Conservation (phyloP, 2,113 vertebrate species). For the Hemicordylus capensis region DNA sequence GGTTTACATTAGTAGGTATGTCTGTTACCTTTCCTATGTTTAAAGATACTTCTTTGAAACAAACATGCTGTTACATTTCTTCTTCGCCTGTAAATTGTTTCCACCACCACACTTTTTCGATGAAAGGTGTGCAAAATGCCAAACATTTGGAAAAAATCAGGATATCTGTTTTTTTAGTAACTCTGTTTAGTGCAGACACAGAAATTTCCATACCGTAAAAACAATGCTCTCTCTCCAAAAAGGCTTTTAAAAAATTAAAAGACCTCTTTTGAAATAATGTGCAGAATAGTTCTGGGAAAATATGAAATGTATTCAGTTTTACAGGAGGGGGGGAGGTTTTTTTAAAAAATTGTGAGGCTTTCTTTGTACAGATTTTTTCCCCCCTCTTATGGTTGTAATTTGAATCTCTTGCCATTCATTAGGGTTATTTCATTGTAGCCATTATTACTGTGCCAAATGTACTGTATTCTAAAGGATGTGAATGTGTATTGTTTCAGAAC, state of each 20-base stretch:
- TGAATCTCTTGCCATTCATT: constrained; percentile 87
- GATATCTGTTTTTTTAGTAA: constrained; percentile 55
- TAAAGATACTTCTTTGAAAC: constrained; percentile 60
- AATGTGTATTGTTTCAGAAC: constrained; percentile 95
- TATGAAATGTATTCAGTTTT: constrained; percentile 80
- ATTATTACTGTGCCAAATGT: constrained; percentile 99
- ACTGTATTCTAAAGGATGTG: constrained; percentile 98
- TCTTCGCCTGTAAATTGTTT: constrained; percentile 71
- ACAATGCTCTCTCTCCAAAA: constrained; percentile 69
- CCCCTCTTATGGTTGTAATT: constrained; percentile 87
- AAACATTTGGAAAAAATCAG: constrained; percentile 70
- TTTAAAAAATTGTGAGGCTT: constrained; percentile 92
- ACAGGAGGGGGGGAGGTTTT: constrained; percentile 47
- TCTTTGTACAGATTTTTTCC: constrained; percentile 87
- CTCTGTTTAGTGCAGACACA: constrained; percentile 60
- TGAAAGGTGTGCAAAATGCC: constrained; percentile 69
- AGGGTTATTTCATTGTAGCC: constrained; percentile 88
- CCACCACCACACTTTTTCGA: constrained; percentile 46
- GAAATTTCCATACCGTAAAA: constrained; percentile 65
- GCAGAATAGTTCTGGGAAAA: constrained; percentile 83
- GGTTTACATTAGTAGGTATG: constrained; percentile 66
- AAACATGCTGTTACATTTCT: constrained; percentile 71
- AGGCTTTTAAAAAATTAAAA: constrained; percentile 79
- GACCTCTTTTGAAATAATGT: constrained; percentile 88
- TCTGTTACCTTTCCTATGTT: constrained; percentile 68